Base-by-base conservation (phyloP, 1,140 invertebrate genomes). In the Orius laevigatus region DNA sequence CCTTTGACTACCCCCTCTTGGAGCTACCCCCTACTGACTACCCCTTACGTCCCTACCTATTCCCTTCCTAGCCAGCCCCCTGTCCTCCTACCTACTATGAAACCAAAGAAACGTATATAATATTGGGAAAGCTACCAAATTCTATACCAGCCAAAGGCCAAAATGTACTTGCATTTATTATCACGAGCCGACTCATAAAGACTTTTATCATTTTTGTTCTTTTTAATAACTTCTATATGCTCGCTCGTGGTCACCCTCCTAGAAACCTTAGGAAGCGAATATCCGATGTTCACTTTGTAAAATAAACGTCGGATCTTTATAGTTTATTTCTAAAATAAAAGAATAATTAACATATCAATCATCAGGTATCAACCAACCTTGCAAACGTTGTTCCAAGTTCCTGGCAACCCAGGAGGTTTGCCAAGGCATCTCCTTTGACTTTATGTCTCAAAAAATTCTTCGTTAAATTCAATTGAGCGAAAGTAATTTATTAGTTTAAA, bases 241-340 rank as follows among this genome's bases (percentile, higher is more conserved):
- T 66, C 53, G 5, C 64, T 58, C 1, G 71, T 57, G 36, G 67
- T 52, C 16, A 65, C 56, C 11, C 60, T 60, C 40, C 66, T 62
- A 3, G 63, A 63, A 20, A 56, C 51, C 58, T 59, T 67, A 45
- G 60, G 53, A 48, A 66, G 55, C 1, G 70, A 62, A 50, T 73
- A 74, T 1, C 78, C 79, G 59, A 81, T 82, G 56, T 83, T 68
- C 11, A 81, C 68, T 55, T 71, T 68, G 42, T 63, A 70, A 47
- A 66, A 56, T 32, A 75, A 12, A 35, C 67, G 65, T 32, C 70
- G 62, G 63, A 79, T 73, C 58, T 71, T 69, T 42, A 66, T 66
- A 53, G 75, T 72, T 0, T 71, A 45, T 60, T 74, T 71, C 68
- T 48, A 51, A 39, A 50, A 12, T 16, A 39, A 46, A 12, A 16